Base-by-base conservation (phyloP, 1,140 invertebrate genomes). In the Calephelis virginiensis region DNA sequence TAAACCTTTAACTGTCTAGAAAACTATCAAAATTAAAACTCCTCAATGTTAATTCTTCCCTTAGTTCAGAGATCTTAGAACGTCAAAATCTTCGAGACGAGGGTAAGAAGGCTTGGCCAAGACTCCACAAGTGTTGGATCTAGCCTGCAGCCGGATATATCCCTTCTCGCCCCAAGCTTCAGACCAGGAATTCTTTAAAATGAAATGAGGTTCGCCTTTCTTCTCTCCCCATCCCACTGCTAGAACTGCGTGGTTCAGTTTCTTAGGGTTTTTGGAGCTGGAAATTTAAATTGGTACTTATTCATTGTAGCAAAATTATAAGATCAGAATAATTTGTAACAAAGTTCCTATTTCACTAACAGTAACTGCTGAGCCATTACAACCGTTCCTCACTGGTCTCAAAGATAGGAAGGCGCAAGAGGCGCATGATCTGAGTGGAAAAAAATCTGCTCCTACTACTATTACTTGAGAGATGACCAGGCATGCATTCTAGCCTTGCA, bases 161-260 rank as follows among this genome's bases (percentile, higher is more conserved):
- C 85, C 83, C 17, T 67, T 69, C 11, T 85, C 82, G 11, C 82
- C 81, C 80, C 79, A 86, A 53, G 64, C 62, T 8, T 71, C 69
- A 6, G 78, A 76, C 83, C 84, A 88, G 13, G 81, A 81, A 70
- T 88, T 88, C 77, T 88, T 88, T 40, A 86, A 67, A 28, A 81
- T 78, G 72, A 86, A 81, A 74, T 83, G 69, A 9, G 76, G 72
- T 61, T 78, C 80, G 8, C 72, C 69, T 8, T 69, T 61, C 9
- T 64, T 59, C 64, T 71, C 66, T 12, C 78, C 80, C 82, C 83
- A 89, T 0, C 84, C 86, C 37, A 89, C 84, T 0, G 86, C 84
- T 43, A 84, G 56, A 63, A 89, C 84, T 0, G 84, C 84, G 69
- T 89, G 86, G 50, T 82, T 78, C 63, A 80, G 49, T 45, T 66